Evolutionary conservation across 2,888 invertebrate species (phyloP).

Genomic region (Philereme vetulata): DNA sequence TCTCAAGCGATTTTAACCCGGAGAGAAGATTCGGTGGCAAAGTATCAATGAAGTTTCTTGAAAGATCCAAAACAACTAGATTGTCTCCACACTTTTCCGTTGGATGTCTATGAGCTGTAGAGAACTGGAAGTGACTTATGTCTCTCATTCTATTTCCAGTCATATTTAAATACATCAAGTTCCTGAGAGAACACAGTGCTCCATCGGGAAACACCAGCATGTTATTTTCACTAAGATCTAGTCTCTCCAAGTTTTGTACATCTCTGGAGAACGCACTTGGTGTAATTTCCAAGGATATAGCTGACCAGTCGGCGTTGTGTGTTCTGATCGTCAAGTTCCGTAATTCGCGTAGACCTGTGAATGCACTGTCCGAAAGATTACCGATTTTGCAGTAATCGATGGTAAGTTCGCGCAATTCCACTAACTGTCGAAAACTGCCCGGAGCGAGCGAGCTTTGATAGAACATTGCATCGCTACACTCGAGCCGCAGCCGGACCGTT

Average conservation of each 20-base stretch:
- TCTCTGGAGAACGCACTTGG: constrained; percentile 89
- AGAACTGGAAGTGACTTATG: constrained; percentile 88
- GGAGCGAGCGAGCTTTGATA: constrained; percentile 91
- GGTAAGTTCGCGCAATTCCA: constrained; percentile 89
- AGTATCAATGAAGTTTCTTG: constrained; percentile 90
- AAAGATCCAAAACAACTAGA: constrained; percentile 88
- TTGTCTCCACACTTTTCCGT: constrained; percentile 88
- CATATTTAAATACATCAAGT: constrained; percentile 90
- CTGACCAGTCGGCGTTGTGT: constrained; percentile 93
- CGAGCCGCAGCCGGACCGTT: constrained; percentile 89
- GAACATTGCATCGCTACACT: constrained; percentile 91
- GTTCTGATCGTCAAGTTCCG: constrained; percentile 91
- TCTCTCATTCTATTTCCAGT: constrained; percentile 91
- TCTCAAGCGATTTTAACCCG: constrained; percentile 87
- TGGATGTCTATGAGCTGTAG: constrained; percentile 81
- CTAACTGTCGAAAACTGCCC: constrained; percentile 89
- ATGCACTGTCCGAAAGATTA: constrained; percentile 92
- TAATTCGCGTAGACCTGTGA: constrained; percentile 90
- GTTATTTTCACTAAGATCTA: constrained; percentile 91
- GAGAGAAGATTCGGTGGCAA: constrained; percentile 89
- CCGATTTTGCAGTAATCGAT: constrained; percentile 93
- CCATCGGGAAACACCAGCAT: constrained; percentile 91
- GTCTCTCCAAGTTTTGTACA: constrained; percentile 87
- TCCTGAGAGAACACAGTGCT: constrained; percentile 89
- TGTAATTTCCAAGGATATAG: constrained; percentile 90